Percentiles rank a stretch among this genome's conserved stretches.
These are phyloP conservation scores for Trilocha varians DNA, from an alignment of 2,888 invertebrate species.

Conservation along the genomic window DNA sequence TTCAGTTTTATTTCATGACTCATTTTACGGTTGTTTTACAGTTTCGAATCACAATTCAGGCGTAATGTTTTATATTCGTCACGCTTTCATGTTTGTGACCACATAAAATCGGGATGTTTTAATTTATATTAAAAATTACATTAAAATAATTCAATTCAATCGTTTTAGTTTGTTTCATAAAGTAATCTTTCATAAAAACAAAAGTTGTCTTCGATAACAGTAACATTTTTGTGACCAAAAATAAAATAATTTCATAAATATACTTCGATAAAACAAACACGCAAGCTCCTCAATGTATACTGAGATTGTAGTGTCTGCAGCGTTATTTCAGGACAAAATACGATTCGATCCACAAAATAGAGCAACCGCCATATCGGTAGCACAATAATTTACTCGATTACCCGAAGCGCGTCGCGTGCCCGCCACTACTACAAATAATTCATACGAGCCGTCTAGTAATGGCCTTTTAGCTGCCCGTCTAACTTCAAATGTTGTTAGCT, in stretches of 20 bases:
- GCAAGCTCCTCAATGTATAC: not conserved
- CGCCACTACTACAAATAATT: conserved; percentile 59
- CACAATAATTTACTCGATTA: conserved; percentile 51
- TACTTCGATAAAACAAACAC: not conserved
- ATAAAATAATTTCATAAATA: too few relatives aligned
- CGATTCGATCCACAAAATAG: not conserved
- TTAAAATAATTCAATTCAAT: too few relatives aligned
- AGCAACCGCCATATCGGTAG: conserved; percentile 23
- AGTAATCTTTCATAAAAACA: too few relatives aligned
- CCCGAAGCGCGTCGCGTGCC: conserved; percentile 42
- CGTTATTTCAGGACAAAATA: not conserved
- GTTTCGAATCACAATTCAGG: not conserved
- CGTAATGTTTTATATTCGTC: not conserved
- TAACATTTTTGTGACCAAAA: too few relatives aligned
- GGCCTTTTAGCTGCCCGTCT: conserved; percentile 63
- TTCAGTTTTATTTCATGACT: conserved; percentile 1
- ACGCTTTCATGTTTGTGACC: not conserved
- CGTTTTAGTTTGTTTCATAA: too few relatives aligned
- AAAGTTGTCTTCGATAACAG: too few relatives aligned
- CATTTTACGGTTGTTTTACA: conserved; percentile 2
- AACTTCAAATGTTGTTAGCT: conserved; percentile 61
- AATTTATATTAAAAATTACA: not conserved
- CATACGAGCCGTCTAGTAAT: conserved; percentile 61
- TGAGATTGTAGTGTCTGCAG: not conserved
- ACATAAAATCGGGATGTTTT: not conserved